Percentiles rank a stretch among this genome's conserved stretches.
Evolutionary conservation across 1,140 invertebrate species (phyloP).

Genomic region (Eufriesea mexicana): DNA sequence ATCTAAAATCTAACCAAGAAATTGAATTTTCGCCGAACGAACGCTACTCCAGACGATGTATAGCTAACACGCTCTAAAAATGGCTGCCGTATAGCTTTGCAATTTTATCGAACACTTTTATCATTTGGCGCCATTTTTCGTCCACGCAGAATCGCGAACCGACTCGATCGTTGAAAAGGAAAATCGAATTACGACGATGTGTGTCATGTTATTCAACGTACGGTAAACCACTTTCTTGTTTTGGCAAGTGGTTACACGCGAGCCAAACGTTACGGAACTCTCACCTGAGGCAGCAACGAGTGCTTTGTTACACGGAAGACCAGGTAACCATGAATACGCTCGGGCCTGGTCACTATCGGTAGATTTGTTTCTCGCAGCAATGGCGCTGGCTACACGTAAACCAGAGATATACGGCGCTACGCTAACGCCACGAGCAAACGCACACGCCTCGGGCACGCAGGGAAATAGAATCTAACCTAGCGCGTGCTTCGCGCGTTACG

Average conservation of each 20-base stretch:
- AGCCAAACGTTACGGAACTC: conserved; percentile 28
- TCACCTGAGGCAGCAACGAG: conserved; percentile 16
- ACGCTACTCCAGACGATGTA: no score
- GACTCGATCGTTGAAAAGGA: conserved; percentile 30
- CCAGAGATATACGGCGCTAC: background rate
- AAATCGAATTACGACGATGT: conserved; percentile 41
- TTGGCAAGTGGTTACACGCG: conserved; percentile 38
- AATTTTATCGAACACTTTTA: background rate
- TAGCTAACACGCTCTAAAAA: background rate
- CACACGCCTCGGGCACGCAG: conserved; percentile 6
- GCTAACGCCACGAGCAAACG: background rate
- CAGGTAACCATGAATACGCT: background rate
- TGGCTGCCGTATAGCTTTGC: background rate
- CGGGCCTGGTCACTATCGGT: background rate
- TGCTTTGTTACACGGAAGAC: conserved; percentile 39
- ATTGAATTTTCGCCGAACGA: no score
- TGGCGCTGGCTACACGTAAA: conserved; percentile 9
- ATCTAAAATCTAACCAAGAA: no score
- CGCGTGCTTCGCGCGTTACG: background rate
- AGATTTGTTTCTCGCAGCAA: conserved; percentile 3
- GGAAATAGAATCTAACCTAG: conserved; percentile 1
- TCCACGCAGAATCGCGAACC: no score
- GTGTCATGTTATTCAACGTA: conserved; percentile 42
- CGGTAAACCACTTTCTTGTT: conserved; percentile 49
- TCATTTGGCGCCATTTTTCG: no score